Evolutionary conservation across 2,797 vertebrate species (phyloP), one percentile per base, ranked within the genome.

Genomic region (Phaenicophaeus curvirostris): DNA sequence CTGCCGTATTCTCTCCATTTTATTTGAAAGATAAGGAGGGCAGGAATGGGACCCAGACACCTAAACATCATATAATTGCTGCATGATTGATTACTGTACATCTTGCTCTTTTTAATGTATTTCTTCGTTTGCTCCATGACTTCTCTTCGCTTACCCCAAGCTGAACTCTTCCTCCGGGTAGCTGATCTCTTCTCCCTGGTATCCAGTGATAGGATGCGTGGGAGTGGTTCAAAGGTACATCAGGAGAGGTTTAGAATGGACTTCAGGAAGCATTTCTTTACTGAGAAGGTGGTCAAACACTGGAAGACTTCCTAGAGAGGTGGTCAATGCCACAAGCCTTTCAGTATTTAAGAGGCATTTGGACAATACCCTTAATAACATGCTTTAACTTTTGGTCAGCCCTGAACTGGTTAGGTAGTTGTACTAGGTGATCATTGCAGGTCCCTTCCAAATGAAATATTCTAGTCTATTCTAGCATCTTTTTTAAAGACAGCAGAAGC

Each of bases 201-300:
- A 21, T 35, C 9, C 48, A 44, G 30, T 25, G 31, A 20, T 8
- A 51, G 30, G 30, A 17, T 0, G 0, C 1, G 2, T 85, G 35
- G 53, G 55, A 88, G n/a, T 48, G 39, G 28, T 57, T 79, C 63
- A 50, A 15, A 76, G 37, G 15, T 75, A 42, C 1, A 0, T 8
- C 20, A 42, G n/a, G 16, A 13, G 9, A 35, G 8, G 5, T 62
- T 87, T 62, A 72, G 27, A 39, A n/a, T 44, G 37, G 24, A 24
- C 5, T 2, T 46, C 8, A 27, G 51, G 48, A 71, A 51, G 8
- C 2, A 1, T 66, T 85, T 54, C 13, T 58, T 54, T 66, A 42
- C 9, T 4, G 11, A 54, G 15, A 53, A 13, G 15, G 18, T 54
- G n/a, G 23, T 33, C 21, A 69, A 11, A 30, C 30, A 19, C 23